phyloP scores from a whole-genome alignment of 2,797 vertebrate genomes.

The Oreonectes daqikongensis region DNA sequence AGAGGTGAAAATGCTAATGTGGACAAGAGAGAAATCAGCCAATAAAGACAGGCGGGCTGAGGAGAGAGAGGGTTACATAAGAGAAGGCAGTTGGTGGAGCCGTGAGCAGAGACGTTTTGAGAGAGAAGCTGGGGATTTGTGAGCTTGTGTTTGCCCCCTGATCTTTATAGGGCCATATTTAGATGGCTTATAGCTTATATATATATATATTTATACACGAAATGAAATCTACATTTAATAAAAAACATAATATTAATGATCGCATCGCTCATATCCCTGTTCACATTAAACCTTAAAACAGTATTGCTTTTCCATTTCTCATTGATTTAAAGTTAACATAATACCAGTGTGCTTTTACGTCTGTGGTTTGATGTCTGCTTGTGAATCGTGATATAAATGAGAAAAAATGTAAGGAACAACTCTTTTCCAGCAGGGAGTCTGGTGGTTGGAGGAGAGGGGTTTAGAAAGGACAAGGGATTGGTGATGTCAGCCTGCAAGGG shows the following conservation, averaged over 20 bases:
- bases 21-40: conserved; percentile 74
- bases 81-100: conserved; percentile 76
- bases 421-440: background rate
- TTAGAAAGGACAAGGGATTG: background rate
- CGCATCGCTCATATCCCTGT: background rate
- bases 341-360: background rate
- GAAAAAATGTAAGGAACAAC: background rate
- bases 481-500: background rate
- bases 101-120: conserved; percentile 65
- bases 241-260: conserved; percentile 7
- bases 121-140: conserved; percentile 65
- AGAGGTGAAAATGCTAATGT: conserved; percentile 70
- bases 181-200: conserved; percentile 20
- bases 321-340: background rate
- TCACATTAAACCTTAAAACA: background rate
- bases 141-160: conserved; percentile 69
- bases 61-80: conserved; percentile 79
- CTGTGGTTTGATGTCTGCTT: too few species aligned
- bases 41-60: conserved; percentile 70
- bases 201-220: conserved; percentile 23
- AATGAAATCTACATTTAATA: background rate
- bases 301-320: background rate
- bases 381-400: conserved; percentile 21
- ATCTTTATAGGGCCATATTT: conserved; percentile 45
- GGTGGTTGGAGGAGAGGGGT: background rate